A percentile compares a stretch with the other conserved stretches of the same genome.
These are phyloP conservation scores for Epinotia ramella DNA, from an alignment of 2,888 invertebrate genomes.

Conservation along the genomic window DNA sequence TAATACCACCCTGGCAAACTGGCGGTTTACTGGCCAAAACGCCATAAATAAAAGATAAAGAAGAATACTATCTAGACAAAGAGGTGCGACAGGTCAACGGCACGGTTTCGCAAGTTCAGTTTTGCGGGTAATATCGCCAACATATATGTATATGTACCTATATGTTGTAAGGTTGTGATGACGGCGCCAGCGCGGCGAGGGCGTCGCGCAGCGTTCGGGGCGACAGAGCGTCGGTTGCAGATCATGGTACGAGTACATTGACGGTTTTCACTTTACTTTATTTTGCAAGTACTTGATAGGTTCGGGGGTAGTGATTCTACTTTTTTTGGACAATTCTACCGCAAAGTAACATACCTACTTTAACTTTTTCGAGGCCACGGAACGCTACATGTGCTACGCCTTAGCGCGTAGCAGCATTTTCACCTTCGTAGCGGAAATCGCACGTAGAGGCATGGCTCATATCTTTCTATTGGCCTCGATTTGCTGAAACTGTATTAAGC, in stretches of 20 bases:
- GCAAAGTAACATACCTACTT: too few relatives aligned
- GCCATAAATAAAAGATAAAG: too few relatives aligned
- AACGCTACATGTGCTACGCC: too few relatives aligned
- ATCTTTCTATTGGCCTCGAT: too few relatives aligned
- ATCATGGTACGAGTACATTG: conserved; percentile 7
- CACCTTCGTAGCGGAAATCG: too few relatives aligned
- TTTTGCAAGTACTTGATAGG: too few relatives aligned
- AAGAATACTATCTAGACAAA: not conserved
- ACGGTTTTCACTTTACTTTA: not conserved
- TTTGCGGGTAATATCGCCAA: not conserved
- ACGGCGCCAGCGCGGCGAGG: conserved; percentile 56
- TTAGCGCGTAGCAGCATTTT: too few relatives aligned
- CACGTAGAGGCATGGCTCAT: too few relatives aligned
- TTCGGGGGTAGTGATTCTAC: not conserved
- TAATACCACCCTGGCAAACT: too few relatives aligned
- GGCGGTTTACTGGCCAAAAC: too few relatives aligned
- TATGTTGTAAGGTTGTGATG: conserved; percentile 16
- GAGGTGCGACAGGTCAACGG: conserved; percentile 13
- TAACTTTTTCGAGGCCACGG: too few relatives aligned
- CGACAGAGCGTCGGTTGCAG: conserved; percentile 50
- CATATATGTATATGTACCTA: not conserved
- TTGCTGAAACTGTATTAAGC: too few relatives aligned
- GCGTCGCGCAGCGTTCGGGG: conserved; percentile 59
- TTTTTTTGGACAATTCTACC: not conserved
- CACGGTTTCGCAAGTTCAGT: conserved; percentile 11